phyloP scores from a whole-genome alignment of 2,797 vertebrate species.

The Lindbergichthys nudifrons region DNA sequence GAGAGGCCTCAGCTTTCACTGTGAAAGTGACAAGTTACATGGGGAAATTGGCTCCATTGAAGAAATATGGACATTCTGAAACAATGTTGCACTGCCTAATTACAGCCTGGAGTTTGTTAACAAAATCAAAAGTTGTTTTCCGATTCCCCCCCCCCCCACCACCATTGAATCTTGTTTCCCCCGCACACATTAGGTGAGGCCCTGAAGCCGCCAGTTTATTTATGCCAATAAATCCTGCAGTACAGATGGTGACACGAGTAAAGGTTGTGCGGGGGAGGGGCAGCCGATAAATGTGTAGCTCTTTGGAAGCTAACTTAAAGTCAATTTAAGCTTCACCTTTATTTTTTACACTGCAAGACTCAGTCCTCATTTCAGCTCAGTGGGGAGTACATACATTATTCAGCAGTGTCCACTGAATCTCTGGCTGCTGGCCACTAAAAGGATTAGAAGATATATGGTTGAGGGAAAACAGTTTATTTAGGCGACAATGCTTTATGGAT shows the following conservation, averaged over 20 bases:
- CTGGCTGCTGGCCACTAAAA: constrained; percentile 64
- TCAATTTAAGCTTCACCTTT: constrained; percentile 63
- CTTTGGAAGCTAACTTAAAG: constrained; percentile 54
- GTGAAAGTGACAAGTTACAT: constrained; percentile 35
- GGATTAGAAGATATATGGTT: constrained; percentile 70
- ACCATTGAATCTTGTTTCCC: background rate
- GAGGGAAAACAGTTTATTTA: constrained; percentile 59
- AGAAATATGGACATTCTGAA: constrained; percentile 14
- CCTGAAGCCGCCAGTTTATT: background rate
- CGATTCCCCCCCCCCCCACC: constrained; percentile 9
- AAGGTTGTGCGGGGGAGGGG: constrained; percentile 27
- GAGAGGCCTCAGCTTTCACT: constrained; percentile 20
- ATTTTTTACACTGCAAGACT: constrained; percentile 61
- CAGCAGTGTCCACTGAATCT: constrained; percentile 56
- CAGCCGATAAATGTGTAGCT: constrained; percentile 39
- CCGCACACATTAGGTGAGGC: background rate
- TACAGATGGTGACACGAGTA: constrained; percentile 32
- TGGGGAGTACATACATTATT: constrained; percentile 66
- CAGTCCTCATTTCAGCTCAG: constrained; percentile 49
- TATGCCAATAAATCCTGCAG: constrained; percentile 28
- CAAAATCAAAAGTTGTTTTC: constrained; percentile 18
- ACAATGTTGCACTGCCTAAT: background rate
- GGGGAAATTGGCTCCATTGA: constrained; percentile 25
- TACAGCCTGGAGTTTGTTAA: constrained; percentile 33
- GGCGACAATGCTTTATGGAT: constrained; percentile 64